Evolutionary conservation across 2,888 invertebrate genomes (phyloP), one percentile per base, ranked within the genome.

Genomic region (Apamea crenata): DNA sequence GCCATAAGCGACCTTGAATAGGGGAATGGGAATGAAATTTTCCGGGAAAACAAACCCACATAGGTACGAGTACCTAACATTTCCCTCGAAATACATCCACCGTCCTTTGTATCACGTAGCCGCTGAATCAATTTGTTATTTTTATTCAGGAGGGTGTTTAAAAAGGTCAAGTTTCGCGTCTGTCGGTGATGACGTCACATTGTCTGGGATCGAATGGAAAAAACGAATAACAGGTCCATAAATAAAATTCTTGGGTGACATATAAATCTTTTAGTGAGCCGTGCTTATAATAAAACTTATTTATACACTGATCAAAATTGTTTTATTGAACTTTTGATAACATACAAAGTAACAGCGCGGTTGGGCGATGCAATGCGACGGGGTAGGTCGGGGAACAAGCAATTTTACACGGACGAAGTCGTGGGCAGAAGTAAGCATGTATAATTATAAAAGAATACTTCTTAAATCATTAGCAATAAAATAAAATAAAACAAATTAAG

Each of bases 141-240:
- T 85, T 81, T 83, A 84, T 65, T 63, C 74, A 69, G 72, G 74
- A 80, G 79, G 74, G 77, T 74, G 80, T 73, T 80, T 78, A 78
- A 77, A 73, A 71, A 87, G 81, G 81, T 89, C 78, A 79, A 77
- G 78, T 82, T 76, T 81, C 81, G 21, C 50, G 61, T 73, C 69
- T 78, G 68, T 67, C 68, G 74, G 69, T 75, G 73, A 63, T 86
- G 89, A 89, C 89, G 91, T 90, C 90, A 91, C 83, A 29, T 40
- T 79, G 88, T 91, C 90, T 91, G 87, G 81, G 75, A 40, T 40
- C 63, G 74, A 74, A 71, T 63, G 65, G 79, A 87, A 87, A 90
- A 89, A 90, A 83, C 84, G 90, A 91, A 91, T 84, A 90, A 91
- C 90, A 91, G 78, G 80, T 66, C 80, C 79, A 87, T 91, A 90